Evolutionary conservation across 2,888 invertebrate genomes (phyloP).

Genomic region (Timandra comae): DNA sequence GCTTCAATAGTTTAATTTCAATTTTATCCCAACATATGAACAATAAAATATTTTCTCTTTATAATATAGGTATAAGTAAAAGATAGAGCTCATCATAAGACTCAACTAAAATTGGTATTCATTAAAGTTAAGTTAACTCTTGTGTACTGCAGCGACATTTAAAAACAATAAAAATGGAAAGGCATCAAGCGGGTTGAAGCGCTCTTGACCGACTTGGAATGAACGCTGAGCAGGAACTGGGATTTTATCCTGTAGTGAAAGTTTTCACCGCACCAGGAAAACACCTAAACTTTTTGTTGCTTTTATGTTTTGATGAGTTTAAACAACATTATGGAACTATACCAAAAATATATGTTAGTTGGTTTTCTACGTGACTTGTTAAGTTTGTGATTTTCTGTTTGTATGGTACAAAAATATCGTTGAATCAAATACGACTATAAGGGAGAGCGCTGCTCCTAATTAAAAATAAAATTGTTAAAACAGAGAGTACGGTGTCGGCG

Average conservation of each 20-base stretch:
- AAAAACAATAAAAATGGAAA: slow-evolving; percentile 44
- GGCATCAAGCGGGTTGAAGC: slow-evolving; percentile 30
- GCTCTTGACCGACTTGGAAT: slow-evolving; percentile 39
- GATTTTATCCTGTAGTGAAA: slow-evolving; percentile 27
- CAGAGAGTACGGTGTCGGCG: slow-evolving; percentile 45
- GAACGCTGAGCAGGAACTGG: slow-evolving; percentile 25
- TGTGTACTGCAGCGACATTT: slow-evolving; percentile 19
- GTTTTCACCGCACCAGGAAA: slow-evolving; percentile 21
- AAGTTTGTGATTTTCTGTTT: too few relatives aligned
- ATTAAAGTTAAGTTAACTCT: slow-evolving; percentile 6
- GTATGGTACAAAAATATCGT: slow-evolving; percentile 30
- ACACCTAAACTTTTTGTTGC: slow-evolving; percentile 13
- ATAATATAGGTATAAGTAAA: too few relatives aligned
- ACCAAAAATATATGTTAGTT: too few relatives aligned
- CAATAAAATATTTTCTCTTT: too few relatives aligned
- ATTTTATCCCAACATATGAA: too few relatives aligned
- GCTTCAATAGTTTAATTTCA: too few relatives aligned
- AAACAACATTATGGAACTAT: too few relatives aligned
- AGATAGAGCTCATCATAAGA: too few relatives aligned
- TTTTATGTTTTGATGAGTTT: too few relatives aligned
- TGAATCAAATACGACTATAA: slow-evolving; percentile 62
- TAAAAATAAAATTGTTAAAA: slow-evolving; percentile 75
- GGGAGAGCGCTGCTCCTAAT: slow-evolving; percentile 63
- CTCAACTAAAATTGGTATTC: slow-evolving; percentile 1
- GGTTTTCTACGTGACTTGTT: too few relatives aligned